Evolutionary conservation across 2,113 vertebrate genomes (phyloP), one percentile per base, ranked within the genome.

Genomic region (Pterophyllum scalare): DNA sequence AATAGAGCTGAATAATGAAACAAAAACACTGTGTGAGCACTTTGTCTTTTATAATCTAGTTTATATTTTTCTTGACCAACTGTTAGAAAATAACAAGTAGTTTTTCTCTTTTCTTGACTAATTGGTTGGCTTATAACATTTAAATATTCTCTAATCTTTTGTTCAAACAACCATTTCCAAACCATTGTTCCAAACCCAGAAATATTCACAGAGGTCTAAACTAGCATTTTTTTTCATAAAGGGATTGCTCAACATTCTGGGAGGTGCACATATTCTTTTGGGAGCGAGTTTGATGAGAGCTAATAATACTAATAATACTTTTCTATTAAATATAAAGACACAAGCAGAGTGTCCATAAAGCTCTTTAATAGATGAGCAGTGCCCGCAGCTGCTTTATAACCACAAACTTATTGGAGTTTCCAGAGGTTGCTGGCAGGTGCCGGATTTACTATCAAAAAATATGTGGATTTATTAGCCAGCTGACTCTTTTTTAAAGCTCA

Each of bases 61-160:
- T 49, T 72, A 2, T 52, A 52, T 52, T 43, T 52, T 52, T 19
- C 17, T 52, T 52, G 46, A 49, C 46, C 5, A 6, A 17, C 14
- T 49, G 43, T 72, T n/a, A n/a, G 65, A 52, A 72, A 72, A 52
- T 52, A 72, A 72, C 65, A 72, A 9, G 3, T 72, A 46, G 31
- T 52, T 67, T 61, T 24, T 72, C n/a, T 64, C 19, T 64, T 72
- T 70, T 72, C 67, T 72, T 31, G 65, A 54, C 26, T 72, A 33
- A 72, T 72, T 13, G 65, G 5, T 72, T 31, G 24, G 43, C 26
- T 31, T 72, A 31, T 52, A 72, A 72, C 17, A 19, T 52, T 28
- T 31, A 70, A 70, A 72, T 52, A 5, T 26, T 28, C 24, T n/a
- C 2, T 1, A 19, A 52, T 72, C 67, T 72, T 26, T 33, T 54